A percentile compares a stretch with the other conserved stretches of the same genome.
These are phyloP conservation scores for Geococcyx californianus DNA, from an alignment of 2,113 vertebrate species.

Conservation along the genomic window DNA sequence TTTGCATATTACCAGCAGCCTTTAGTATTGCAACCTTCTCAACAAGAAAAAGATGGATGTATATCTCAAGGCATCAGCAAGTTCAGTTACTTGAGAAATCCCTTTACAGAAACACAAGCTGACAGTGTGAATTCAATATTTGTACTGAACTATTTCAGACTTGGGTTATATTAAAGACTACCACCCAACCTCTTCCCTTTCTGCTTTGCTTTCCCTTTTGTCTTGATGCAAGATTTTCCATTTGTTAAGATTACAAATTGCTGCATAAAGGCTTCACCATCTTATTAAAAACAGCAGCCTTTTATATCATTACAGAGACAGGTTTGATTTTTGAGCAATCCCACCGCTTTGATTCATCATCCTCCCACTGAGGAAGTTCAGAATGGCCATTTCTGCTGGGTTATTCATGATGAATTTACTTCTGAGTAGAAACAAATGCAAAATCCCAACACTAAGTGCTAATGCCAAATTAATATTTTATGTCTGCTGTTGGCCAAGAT, in stretches of 20 bases:
- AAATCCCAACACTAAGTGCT: not conserved
- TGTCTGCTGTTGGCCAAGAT: not conserved
- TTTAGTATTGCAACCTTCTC: not conserved
- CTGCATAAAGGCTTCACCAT: not conserved
- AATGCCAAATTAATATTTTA: not conserved
- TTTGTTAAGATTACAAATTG: not conserved
- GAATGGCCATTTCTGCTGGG: not conserved
- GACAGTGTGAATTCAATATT: not conserved
- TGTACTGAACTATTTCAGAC: not conserved
- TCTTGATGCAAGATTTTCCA: not conserved
- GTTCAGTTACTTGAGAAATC: constrained; percentile 12
- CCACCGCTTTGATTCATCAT: not conserved
- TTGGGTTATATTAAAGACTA: not conserved
- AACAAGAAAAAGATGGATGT: not conserved
- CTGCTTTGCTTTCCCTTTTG: not conserved
- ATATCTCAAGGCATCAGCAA: not conserved
- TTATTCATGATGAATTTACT: not conserved
- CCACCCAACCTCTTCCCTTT: not conserved
- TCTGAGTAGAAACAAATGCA: not conserved
- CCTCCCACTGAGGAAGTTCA: not conserved
- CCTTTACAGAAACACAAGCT: constrained; percentile 20
- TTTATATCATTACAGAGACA: not conserved
- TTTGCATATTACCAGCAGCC: not conserved
- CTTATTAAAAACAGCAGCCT: not conserved
- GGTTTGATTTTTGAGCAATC: not conserved